These are phyloP conservation scores for Macrotus californicus DNA, from an alignment of 2,113 vertebrate species.

Conservation along the genomic window DNA sequence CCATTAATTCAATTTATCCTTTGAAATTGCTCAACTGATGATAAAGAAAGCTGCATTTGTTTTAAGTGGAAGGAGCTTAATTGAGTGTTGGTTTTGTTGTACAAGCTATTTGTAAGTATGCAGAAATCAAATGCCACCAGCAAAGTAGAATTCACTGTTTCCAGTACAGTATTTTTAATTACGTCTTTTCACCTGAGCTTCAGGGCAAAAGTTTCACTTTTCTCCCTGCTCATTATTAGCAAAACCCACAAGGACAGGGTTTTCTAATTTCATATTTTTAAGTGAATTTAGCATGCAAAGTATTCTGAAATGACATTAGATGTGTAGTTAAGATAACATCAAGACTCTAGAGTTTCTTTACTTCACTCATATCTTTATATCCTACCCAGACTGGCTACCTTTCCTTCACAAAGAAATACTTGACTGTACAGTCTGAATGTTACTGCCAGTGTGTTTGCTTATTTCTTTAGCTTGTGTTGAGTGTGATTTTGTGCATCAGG, in stretches of 20 bases:
- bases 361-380: neutral
- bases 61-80: constrained; percentile 34
- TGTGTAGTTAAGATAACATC: constrained; percentile 33
- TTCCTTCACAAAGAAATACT: neutral
- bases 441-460: neutral
- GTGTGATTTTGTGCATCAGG: neutral
- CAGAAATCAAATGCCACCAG: constrained; percentile 45
- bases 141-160: constrained; percentile 48
- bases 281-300: constrained; percentile 56
- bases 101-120: constrained; percentile 52
- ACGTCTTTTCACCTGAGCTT: constrained; percentile 67
- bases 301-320: constrained; percentile 44
- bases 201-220: constrained; percentile 67
- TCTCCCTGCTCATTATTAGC: constrained; percentile 64
- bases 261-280: constrained; percentile 67
- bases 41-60: constrained; percentile 36
- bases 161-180: constrained; percentile 68
- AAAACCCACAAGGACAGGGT: constrained; percentile 47
- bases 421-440: neutral
- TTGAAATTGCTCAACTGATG: neutral
- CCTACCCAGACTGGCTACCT: neutral
- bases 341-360: constrained; percentile 32
- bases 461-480: neutral
- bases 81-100: constrained; percentile 39
- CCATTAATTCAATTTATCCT: neutral